Base-by-base conservation (phyloP, 2,797 vertebrate genomes). In the Pelochelys cantorii region DNA sequence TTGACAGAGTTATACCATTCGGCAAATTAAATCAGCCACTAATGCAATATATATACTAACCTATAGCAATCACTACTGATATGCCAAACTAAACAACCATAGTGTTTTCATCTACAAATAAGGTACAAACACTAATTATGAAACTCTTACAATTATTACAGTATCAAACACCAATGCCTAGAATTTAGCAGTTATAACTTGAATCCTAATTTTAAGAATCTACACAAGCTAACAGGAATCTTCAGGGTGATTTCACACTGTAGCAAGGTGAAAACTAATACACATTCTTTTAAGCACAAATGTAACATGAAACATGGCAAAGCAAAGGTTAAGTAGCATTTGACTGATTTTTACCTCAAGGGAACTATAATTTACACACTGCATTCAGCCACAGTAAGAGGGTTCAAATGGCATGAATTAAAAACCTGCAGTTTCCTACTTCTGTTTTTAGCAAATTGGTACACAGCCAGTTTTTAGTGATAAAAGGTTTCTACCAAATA, bases 381-480 rank as follows among this genome's bases (percentile, higher is more conserved):
- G 80, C 91, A 79, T 96, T 97, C 95, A 95, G 95, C 96, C 96
- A 92, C 96, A 94, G 92, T 92, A 96, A 89, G 88, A 95, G 82
- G 90, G 95, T 97, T 97, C 95, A 95, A 97, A 96, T 80, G 90
- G 90, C 92, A 97, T 93, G 89, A 94, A 95, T 86, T 96, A 97
- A 97, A 97, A 97, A 91, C 93, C 90, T 95, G 96, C 82, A 93
- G 90, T 92, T 95, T 97, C 91, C 87, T 95, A 93, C 88, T 93
- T 92, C 90, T 97, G 83, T 94, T 97, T 97, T 96, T 96, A 96
- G 93, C 82, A 9, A 53, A 93, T 48, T 95, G 95, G 97, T 90
- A 94, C 65, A 37, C 90, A 87, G 85, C 65, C 92, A 93, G 89
- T 90, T 97, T 97, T 95, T 96, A 93, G 93, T 85, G 78, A 96